Percentiles rank a stretch among this genome's conserved stretches.
phyloP scores from a whole-genome alignment of 2,113 vertebrate genomes.

The Cyanocitta stelleri region DNA sequence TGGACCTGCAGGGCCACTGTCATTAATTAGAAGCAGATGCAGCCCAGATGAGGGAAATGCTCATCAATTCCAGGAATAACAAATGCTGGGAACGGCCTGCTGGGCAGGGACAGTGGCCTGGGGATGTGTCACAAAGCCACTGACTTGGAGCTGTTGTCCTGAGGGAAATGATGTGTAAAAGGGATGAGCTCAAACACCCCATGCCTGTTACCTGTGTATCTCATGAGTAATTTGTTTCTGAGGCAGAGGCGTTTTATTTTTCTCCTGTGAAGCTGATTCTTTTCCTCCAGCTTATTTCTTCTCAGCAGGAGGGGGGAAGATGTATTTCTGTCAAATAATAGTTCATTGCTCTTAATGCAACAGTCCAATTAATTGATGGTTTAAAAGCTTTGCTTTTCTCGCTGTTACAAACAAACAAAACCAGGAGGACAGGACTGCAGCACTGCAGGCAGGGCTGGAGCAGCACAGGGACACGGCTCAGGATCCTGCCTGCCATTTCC shows the following conservation, averaged over 20 bases:
- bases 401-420: neutral
- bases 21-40: neutral
- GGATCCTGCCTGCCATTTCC: neutral
- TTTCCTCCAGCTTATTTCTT: constrained; percentile 17
- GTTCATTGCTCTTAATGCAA: constrained; percentile 32
- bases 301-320: constrained; percentile 55
- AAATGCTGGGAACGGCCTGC: neutral
- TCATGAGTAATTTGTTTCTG: constrained; percentile 17
- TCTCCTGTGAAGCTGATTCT: neutral
- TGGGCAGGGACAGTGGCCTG: neutral
- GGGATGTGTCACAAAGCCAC: neutral
- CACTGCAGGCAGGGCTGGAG: neutral
- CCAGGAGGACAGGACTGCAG: neutral
- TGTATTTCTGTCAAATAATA: constrained; percentile 13
- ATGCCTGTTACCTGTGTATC: neutral
- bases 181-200: neutral
- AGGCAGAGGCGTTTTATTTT: neutral
- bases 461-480: fast-evolving
- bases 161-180: neutral
- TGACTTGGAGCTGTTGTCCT: neutral
- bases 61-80: neutral
- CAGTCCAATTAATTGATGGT: constrained; percentile 50
- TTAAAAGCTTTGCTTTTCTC: constrained; percentile 19
- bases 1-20: neutral
- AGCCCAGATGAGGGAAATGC: neutral